phyloP scores from a whole-genome alignment of 1,140 invertebrate genomes.

The Thaumetopoea pityocampa region DNA sequence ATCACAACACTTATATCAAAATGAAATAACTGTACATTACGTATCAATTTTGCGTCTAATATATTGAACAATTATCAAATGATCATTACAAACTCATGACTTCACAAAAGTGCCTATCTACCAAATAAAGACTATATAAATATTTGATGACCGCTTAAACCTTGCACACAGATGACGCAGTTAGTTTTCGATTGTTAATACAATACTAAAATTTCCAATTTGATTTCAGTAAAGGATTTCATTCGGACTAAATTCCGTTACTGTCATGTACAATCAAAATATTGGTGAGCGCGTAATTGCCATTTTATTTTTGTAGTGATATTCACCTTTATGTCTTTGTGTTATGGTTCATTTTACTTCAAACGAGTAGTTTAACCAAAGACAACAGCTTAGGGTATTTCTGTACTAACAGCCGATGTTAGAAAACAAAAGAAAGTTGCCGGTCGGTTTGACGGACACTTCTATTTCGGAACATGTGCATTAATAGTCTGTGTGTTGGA shows the following conservation, averaged over 20 bases:
- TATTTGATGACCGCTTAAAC: conserved; percentile 11
- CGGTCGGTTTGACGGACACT: conserved; percentile 12
- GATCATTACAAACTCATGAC: too few species aligned
- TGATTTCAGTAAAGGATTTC: conserved; percentile 15
- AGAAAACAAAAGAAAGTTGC: conserved; percentile 16
- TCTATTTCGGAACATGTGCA: conserved; percentile 10
- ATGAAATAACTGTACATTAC: too few species aligned
- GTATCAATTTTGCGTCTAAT: too few species aligned
- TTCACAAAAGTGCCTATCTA: not conserved
- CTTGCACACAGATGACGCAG: conserved; percentile 4
- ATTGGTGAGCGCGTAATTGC: not conserved
- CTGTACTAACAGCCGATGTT: conserved; percentile 3
- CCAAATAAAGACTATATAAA: conserved; percentile 3
- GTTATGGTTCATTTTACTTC: not conserved
- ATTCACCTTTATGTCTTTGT: not conserved
- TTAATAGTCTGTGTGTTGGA: conserved; percentile 7
- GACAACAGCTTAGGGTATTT: conserved; percentile 1
- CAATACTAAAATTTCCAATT: conserved; percentile 12
- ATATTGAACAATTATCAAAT: too few species aligned
- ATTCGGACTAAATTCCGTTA: conserved; percentile 16
- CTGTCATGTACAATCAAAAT: conserved; percentile 24
- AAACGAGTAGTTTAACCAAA: not conserved
- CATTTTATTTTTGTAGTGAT: not conserved
- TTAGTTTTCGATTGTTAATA: conserved; percentile 23
- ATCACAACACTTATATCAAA: too few species aligned